Evolutionary conservation across 2,888 invertebrate genomes (phyloP).

Genomic region (Ormia ochracea): DNA sequence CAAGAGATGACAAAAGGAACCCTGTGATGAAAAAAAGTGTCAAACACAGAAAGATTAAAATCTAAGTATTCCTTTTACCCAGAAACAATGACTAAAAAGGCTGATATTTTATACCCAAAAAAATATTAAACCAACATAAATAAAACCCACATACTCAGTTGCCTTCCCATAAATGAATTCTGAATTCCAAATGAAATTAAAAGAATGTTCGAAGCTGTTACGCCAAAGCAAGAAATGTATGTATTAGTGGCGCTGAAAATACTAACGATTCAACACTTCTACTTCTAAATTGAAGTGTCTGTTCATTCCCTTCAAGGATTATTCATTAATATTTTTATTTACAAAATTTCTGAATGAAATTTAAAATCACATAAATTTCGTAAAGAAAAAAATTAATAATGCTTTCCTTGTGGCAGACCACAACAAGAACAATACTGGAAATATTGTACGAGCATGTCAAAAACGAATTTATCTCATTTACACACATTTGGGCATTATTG

Average conservation of each 20-base stretch:
- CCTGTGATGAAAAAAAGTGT: conserved; percentile 49
- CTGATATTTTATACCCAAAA: conserved; percentile 1
- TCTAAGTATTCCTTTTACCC: conserved; percentile 44
- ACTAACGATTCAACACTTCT: conserved; percentile 36
- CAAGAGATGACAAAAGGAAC: conserved; percentile 46
- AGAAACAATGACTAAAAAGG: conserved; percentile 16
- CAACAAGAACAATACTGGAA: not conserved
- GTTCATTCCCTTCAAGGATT: conserved; percentile 1
- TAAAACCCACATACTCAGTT: not conserved
- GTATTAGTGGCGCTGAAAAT: conserved; percentile 42
- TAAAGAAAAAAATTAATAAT: conserved; percentile 20
- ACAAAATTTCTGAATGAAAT: conserved; percentile 12
- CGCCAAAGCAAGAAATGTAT: not conserved
- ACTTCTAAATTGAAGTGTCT: conserved; percentile 17
- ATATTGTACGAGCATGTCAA: conserved; percentile 3
- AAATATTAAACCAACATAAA: not conserved
- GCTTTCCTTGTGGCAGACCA: conserved; percentile 6
- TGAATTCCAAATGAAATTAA: not conserved
- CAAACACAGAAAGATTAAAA: conserved; percentile 61
- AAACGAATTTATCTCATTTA: conserved; percentile 60
- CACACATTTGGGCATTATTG: conserved; percentile 56
- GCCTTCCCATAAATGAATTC: not conserved
- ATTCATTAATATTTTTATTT: not conserved
- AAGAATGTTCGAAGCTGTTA: not conserved
- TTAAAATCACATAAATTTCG: conserved; percentile 29